These are phyloP conservation scores for Sipha flava DNA, from an alignment of 1,140 invertebrate species.

Conservation along the genomic window DNA sequence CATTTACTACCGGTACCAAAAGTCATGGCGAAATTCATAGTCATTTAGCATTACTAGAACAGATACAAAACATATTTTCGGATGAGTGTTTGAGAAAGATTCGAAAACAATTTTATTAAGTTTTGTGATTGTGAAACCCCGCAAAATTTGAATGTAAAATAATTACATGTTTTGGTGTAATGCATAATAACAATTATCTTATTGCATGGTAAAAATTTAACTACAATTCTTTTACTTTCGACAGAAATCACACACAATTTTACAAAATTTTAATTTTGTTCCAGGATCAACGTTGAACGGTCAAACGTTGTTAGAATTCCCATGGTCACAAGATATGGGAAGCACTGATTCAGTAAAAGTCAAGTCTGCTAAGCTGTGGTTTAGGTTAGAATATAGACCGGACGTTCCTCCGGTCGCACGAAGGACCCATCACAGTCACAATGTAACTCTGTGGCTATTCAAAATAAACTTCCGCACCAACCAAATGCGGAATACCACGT, in stretches of 20 bases:
- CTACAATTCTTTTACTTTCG: too few species aligned
- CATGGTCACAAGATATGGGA: conserved; percentile 50
- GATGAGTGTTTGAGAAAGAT: too few species aligned
- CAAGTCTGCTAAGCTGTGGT: conserved; percentile 65
- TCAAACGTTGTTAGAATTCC: conserved; percentile 75
- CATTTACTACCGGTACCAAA: too few species aligned
- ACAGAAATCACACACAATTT: neutral
- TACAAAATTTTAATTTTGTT: conserved; percentile 39
- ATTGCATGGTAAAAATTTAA: too few species aligned
- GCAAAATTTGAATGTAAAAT: too few species aligned
- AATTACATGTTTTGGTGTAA: too few species aligned
- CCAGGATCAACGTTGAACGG: conserved; percentile 70
- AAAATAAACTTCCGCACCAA: conserved; percentile 38
- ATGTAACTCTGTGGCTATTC: conserved; percentile 22
- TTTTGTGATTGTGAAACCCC: too few species aligned
- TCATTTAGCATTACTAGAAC: too few species aligned
- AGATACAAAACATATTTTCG: too few species aligned
- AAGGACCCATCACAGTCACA: conserved; percentile 22
- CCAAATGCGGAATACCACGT: conserved; percentile 47
- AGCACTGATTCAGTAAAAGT: conserved; percentile 51
- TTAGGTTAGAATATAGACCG: conserved; percentile 56
- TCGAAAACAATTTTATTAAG: too few species aligned
- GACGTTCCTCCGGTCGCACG: conserved; percentile 39
- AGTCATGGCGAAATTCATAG: too few species aligned
- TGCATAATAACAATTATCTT: too few species aligned